Percentiles rank a stretch among this genome's conserved stretches.
These are phyloP conservation scores for Drosophila varians DNA, from an alignment of 1,140 invertebrate species.

Conservation along the genomic window DNA sequence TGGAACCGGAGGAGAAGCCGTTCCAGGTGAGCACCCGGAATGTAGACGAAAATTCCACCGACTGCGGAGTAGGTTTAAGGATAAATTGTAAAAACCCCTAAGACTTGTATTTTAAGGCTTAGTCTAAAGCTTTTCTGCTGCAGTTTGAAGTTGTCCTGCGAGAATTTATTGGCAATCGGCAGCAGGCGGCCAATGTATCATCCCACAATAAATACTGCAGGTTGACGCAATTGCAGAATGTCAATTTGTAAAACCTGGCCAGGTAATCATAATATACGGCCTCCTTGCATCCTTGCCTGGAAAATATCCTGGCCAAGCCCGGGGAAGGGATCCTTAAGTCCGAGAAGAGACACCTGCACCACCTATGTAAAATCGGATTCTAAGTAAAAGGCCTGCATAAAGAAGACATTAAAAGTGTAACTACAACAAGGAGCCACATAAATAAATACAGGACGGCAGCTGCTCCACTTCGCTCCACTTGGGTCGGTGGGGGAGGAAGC, in stretches of 20 bases:
- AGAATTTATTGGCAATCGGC: slow-evolving; percentile 2
- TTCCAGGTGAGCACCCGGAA: slow-evolving; percentile 46
- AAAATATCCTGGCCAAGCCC: slow-evolving; percentile 12
- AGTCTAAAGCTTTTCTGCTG: neutral
- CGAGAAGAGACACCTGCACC: slow-evolving; percentile 1
- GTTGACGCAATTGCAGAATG: slow-evolving; percentile 30
- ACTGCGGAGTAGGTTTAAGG: slow-evolving; percentile 25
- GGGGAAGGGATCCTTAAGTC: slow-evolving; percentile 1
- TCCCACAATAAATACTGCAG: slow-evolving; percentile 6
- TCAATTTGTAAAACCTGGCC: slow-evolving; percentile 26
- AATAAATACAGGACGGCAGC: slow-evolving; percentile 77
- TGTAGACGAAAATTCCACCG: slow-evolving; percentile 12
- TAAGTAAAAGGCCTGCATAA: slow-evolving; percentile 40
- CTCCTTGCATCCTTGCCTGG: neutral
- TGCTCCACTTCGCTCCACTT: slow-evolving; percentile 57
- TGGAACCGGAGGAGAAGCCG: slow-evolving; percentile 30
- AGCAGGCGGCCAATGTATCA: slow-evolving; percentile 12
- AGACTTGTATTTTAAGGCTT: slow-evolving; percentile 4
- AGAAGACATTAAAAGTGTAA: slow-evolving; percentile 63
- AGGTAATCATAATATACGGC: slow-evolving; percentile 26
- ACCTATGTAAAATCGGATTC: slow-evolving; percentile 26
- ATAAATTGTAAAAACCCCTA: slow-evolving; percentile 32
- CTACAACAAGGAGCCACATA: slow-evolving; percentile 56
- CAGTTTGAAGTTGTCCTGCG: neutral
- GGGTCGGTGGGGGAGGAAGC: neutral